Evolutionary conservation across 2,113 vertebrate species (phyloP).

Genomic region (Syrrhaptes paradoxus): DNA sequence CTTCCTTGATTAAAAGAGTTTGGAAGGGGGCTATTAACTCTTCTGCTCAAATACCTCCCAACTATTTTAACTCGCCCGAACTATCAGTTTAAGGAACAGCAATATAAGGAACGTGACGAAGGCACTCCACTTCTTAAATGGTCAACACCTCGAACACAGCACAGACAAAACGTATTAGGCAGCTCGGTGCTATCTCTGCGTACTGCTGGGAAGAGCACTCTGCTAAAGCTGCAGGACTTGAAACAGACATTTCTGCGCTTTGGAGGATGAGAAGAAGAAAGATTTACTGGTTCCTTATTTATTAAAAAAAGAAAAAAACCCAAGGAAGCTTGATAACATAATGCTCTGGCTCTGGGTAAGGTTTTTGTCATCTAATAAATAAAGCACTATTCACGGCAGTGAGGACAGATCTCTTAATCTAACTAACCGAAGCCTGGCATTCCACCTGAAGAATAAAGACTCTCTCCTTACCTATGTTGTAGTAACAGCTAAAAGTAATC

Average conservation of each 20-base stretch:
- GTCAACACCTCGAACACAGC: neutral
- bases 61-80: neutral
- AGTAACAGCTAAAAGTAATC: neutral
- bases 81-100: neutral
- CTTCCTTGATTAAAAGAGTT: neutral
- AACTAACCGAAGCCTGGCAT: neutral
- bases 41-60: neutral
- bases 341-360: neutral
- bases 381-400: neutral
- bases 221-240: neutral
- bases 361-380: neutral
- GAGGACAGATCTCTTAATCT: neutral
- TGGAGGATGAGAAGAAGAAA: neutral
- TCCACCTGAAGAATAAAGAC: neutral
- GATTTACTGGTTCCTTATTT: constrained; percentile 1
- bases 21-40: neutral
- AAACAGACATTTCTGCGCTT: neutral
- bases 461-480: neutral
- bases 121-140: neutral
- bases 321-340: neutral
- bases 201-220: neutral
- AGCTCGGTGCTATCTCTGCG: neutral
- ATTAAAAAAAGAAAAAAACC: neutral
- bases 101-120: neutral
- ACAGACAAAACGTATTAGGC: neutral